phyloP scores from a whole-genome alignment of 2,888 invertebrate species.

The Tanytarsus gracilentus region DNA sequence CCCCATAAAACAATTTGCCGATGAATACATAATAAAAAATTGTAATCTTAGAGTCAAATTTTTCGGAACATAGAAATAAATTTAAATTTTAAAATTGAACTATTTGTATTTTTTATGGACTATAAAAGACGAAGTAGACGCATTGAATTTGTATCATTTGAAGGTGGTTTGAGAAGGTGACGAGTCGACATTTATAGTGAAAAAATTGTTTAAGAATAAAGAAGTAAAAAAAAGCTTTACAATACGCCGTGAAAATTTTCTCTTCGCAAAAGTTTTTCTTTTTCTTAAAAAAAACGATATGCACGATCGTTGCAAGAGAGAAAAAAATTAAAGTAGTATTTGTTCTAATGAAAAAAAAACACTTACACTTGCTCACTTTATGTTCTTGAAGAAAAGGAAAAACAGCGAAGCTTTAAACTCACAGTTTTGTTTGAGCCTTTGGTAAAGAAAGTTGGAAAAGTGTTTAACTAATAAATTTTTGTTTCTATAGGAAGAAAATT shows the following conservation, averaged over 20 bases:
- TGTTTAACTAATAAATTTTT: too few relatives aligned
- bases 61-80: too few relatives aligned
- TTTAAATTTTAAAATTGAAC: too few relatives aligned
- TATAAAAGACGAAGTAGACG: too few relatives aligned
- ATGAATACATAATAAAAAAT: too few relatives aligned
- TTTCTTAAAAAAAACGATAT: not conserved
- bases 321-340: not conserved
- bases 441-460: constrained; percentile 28
- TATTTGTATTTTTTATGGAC: too few relatives aligned
- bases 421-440: constrained; percentile 18
- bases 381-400: constrained; percentile 17
- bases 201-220: not conserved
- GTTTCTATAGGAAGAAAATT: not conserved
- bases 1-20: too few relatives aligned
- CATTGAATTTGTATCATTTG: too few relatives aligned
- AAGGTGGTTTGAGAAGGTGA: too few relatives aligned
- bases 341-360: not conserved
- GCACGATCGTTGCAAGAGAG: not conserved
- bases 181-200: not conserved
- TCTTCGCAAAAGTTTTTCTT: constrained; percentile 6
- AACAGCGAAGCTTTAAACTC: constrained; percentile 11
- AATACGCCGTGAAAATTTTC: not conserved
- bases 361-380: not conserved
- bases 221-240: not conserved
- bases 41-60: too few relatives aligned